phyloP scores from a whole-genome alignment of 2,797 vertebrate genomes.

The Sebastes iracundus region DNA sequence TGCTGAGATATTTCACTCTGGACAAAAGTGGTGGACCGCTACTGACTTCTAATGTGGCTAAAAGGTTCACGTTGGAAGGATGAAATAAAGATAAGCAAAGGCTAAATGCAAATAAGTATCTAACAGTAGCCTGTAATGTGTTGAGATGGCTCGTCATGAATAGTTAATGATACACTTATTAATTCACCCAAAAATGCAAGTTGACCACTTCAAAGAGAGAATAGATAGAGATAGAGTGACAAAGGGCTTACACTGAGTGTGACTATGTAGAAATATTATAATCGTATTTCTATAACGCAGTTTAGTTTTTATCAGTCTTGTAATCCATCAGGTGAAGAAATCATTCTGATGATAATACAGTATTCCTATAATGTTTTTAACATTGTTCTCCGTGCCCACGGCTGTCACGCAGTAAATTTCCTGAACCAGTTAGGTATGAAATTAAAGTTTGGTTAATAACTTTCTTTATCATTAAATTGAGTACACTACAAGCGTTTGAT shows the following conservation, averaged over 20 bases:
- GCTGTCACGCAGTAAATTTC: slow-evolving; percentile 45
- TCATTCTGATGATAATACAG: slow-evolving; percentile 12
- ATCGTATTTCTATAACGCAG: not conserved
- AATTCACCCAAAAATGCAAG: not conserved
- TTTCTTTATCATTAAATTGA: slow-evolving; percentile 62
- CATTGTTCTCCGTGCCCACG: slow-evolving; percentile 15
- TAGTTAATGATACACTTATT: not conserved
- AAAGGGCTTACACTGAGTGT: not conserved
- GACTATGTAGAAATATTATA: not conserved
- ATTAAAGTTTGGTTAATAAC: slow-evolving; percentile 61
- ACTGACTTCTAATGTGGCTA: not conserved
- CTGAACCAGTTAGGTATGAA: slow-evolving; percentile 61
- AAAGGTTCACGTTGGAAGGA: not conserved
- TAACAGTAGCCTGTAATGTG: not conserved
- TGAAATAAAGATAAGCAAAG: not conserved
- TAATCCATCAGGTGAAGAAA: slow-evolving; percentile 10
- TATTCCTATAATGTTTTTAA: slow-evolving; percentile 27
- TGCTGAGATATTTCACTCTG: not conserved
- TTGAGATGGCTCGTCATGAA: not conserved
- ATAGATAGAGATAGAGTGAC: not conserved
- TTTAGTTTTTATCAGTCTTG: slow-evolving; percentile 3
- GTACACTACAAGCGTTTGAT: slow-evolving; percentile 38
- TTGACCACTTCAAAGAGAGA: not conserved
- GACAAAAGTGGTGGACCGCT: not conserved
- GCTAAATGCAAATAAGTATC: not conserved